These are phyloP conservation scores for Barbus barbus DNA, from an alignment of 2,113 vertebrate genomes.

Conservation along the genomic window DNA sequence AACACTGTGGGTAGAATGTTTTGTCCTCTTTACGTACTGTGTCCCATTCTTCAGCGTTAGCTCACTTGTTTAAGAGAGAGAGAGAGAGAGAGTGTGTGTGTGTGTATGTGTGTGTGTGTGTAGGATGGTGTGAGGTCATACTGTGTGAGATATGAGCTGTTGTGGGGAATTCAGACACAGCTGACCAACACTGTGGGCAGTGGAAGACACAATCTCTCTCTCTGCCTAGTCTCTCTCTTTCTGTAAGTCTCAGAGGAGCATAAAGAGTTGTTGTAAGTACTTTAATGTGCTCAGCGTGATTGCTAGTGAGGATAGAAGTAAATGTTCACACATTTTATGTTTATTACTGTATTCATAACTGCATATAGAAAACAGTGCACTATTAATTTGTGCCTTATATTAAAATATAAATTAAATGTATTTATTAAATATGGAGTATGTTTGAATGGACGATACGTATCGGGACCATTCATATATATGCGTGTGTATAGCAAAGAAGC, in stretches of 20 bases:
- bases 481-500: background rate
- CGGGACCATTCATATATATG: background rate
- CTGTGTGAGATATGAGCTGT: conserved; percentile 42
- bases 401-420: no score
- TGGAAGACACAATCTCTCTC: conserved; percentile 28
- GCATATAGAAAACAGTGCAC: background rate
- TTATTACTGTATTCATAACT: background rate
- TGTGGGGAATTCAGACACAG: conserved; percentile 41
- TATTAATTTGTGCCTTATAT: background rate
- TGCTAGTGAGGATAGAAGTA: conserved; percentile 1
- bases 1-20: conserved; percentile 40
- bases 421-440: no score
- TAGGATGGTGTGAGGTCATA: conserved; percentile 52
- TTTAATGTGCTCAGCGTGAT: conserved; percentile 22
- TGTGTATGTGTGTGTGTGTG: no score
- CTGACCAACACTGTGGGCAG: conserved; percentile 31
- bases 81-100: no score
- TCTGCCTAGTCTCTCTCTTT: conserved; percentile 24
- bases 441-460: background rate
- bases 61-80: conserved; percentile 36
- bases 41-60: conserved; percentile 12
- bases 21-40: conserved; percentile 28
- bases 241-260: conserved; percentile 15
- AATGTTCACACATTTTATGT: background rate
- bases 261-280: conserved; percentile 50